phyloP scores from a whole-genome alignment of 37 sponge, comb jelly and placozoan genomes.

The Petrosia ficiformis region DNA sequence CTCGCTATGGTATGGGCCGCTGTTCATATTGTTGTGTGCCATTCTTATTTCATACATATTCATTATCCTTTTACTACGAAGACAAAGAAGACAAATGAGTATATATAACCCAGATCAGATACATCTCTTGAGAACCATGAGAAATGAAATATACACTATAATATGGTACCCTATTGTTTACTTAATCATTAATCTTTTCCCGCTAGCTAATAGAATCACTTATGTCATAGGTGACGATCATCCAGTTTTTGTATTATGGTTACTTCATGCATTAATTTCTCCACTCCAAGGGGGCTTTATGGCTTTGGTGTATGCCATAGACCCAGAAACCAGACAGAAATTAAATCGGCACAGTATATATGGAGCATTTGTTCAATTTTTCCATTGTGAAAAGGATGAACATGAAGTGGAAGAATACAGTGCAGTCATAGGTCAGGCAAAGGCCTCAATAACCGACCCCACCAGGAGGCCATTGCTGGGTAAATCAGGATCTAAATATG shows the following conservation, averaged over 20 bases:
- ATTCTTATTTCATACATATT: constrained; percentile 20
- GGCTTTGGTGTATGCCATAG: background rate
- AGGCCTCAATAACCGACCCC: constrained; percentile 11
- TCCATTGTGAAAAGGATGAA: constrained; percentile 20
- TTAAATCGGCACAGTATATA: background rate
- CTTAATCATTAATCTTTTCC: constrained; percentile 46
- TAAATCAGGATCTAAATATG: too few species aligned
- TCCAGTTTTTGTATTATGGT: constrained; percentile 36
- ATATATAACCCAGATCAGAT: background rate
- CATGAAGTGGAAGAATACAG: constrained; percentile 23
- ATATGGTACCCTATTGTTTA: constrained; percentile 47
- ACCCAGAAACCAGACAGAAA: constrained; percentile 7
- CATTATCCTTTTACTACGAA: background rate
- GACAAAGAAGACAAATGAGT: background rate
- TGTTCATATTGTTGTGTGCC: constrained; percentile 12
- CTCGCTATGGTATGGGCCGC: constrained; percentile 54
- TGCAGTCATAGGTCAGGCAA: constrained; percentile 41
- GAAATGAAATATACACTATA: constrained; percentile 32
- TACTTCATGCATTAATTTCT: constrained; percentile 2
- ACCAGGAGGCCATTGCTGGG: background rate
- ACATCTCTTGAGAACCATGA: constrained; percentile 2
- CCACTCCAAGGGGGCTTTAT: constrained; percentile 3
- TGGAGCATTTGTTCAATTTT: constrained; percentile 30
- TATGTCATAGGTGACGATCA: constrained; percentile 4
- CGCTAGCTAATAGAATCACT: constrained; percentile 50